A percentile compares a stretch with the other conserved stretches of the same genome.
Evolutionary conservation across 2,888 invertebrate species (phyloP).

Genomic region (Erebia epiphron): DNA sequence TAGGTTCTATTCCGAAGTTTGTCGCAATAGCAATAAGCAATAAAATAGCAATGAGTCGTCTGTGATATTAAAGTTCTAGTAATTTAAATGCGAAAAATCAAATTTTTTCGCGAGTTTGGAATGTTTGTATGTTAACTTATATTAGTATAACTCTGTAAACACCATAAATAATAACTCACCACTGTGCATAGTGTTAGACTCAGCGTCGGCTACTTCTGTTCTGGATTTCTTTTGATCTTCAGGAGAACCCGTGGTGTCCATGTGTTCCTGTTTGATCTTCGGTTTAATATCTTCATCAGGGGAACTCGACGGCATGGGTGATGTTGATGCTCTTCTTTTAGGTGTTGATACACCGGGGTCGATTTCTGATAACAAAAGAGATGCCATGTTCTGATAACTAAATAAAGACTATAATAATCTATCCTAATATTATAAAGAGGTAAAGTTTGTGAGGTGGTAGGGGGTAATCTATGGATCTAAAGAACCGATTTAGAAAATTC

Average conservation of each 20-base stretch:
- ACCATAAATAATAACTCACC: slow-evolving; percentile 83
- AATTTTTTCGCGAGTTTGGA: too few species aligned
- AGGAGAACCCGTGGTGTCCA: slow-evolving; percentile 85
- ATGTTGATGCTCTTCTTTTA: slow-evolving; percentile 83
- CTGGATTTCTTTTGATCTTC: slow-evolving; percentile 88
- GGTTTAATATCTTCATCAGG: slow-evolving; percentile 79
- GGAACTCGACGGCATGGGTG: slow-evolving; percentile 79
- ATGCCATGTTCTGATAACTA: neutral
- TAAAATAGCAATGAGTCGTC: too few species aligned
- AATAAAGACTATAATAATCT: neutral
- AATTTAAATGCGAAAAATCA: too few species aligned
- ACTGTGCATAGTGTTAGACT: slow-evolving; percentile 95
- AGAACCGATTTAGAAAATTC: too few species aligned
- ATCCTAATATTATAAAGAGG: too few species aligned
- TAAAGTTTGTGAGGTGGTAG: too few species aligned
- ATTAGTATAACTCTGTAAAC: too few species aligned
- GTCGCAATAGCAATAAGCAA: neutral
- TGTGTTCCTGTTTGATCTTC: slow-evolving; percentile 86
- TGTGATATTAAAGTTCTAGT: too few species aligned
- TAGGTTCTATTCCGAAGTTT: neutral
- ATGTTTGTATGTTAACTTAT: too few species aligned
- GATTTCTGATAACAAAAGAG: slow-evolving; percentile 50
- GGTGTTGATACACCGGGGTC: slow-evolving; percentile 84
- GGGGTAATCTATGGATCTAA: too few species aligned
- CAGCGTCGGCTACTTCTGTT: slow-evolving; percentile 93